Evolutionary conservation across 2,113 vertebrate genomes (phyloP).

Genomic region (Leucosticte australis): DNA sequence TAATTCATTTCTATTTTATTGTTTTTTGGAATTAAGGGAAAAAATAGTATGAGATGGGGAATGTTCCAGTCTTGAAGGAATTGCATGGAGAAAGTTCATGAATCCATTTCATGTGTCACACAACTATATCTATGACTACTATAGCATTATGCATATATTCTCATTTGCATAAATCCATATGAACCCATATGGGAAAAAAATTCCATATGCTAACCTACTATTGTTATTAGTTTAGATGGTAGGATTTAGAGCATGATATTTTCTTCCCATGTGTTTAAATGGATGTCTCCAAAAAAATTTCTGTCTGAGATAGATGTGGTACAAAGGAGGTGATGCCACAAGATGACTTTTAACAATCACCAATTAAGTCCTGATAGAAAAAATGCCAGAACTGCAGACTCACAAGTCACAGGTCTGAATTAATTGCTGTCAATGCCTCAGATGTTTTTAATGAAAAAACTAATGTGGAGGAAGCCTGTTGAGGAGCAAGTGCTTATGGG

Average conservation of each 20-base stretch:
- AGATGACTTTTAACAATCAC: neutral
- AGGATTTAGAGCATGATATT: neutral
- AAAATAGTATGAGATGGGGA: neutral
- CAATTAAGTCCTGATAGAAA: neutral
- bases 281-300: neutral
- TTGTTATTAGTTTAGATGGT: neutral
- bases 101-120: neutral
- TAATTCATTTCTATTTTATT: neutral
- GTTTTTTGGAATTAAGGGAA: neutral
- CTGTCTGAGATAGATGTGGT: neutral
- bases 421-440: neutral
- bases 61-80: neutral
- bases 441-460: neutral
- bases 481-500: neutral
- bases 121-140: neutral
- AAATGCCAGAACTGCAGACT: neutral
- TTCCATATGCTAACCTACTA: neutral
- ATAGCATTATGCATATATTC: neutral
- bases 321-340: neutral
- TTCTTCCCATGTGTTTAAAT: neutral
- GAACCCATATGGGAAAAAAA: neutral
- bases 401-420: neutral
- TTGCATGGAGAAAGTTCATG: neutral
- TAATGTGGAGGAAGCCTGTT: neutral
- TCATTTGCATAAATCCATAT: neutral